A percentile compares a stretch with the other conserved stretches of the same genome.
phyloP scores from a whole-genome alignment of 2,113 vertebrate species.

The Rhodinocichla rosea region DNA sequence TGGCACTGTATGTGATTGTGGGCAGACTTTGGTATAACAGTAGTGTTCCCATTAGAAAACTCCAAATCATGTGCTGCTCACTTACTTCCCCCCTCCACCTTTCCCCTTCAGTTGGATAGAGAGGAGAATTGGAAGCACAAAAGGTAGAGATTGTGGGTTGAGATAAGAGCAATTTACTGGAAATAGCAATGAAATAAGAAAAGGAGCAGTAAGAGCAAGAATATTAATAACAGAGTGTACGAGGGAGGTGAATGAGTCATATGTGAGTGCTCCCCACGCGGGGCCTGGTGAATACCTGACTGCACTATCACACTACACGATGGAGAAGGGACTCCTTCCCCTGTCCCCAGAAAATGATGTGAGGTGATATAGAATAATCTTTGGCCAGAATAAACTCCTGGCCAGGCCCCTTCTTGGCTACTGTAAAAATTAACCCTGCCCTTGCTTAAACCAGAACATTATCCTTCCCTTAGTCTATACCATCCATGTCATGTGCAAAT shows the following conservation, averaged over 20 bases:
- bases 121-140: background rate
- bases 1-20: background rate
- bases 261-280: background rate
- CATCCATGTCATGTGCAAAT: background rate
- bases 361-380: background rate
- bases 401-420: background rate
- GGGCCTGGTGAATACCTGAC: background rate
- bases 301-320: fast-evolving
- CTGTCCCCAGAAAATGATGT: background rate
- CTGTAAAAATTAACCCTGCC: background rate
- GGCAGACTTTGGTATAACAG: background rate
- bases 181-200: background rate
- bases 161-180: background rate
- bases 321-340: background rate
- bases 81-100: background rate
- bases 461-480: background rate
- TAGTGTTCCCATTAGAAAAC: background rate
- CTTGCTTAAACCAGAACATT: background rate
- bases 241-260: background rate
- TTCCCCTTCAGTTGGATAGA: background rate
- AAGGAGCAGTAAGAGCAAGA: background rate
- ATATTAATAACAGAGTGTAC: background rate
- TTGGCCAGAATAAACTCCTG: background rate
- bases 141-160: background rate
- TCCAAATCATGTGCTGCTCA: background rate